Evolutionary conservation across 2,113 vertebrate genomes (phyloP).

Genomic region (Anoura caudifer): DNA sequence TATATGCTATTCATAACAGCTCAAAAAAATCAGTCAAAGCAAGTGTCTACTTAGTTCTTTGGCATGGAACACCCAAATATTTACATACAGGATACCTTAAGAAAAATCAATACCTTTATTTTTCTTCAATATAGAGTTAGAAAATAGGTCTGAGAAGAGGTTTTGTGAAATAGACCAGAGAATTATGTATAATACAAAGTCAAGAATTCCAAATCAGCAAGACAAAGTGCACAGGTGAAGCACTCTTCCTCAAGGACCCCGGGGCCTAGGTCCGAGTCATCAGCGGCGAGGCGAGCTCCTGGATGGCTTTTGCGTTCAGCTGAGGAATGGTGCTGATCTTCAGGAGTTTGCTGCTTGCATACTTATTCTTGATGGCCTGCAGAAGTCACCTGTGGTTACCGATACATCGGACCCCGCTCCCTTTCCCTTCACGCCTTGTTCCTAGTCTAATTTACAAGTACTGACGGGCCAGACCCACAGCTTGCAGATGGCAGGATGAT

Average conservation of each 20-base stretch:
- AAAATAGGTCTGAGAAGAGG: constrained; percentile 38
- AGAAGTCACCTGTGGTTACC: background rate
- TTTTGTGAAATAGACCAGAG: constrained; percentile 25
- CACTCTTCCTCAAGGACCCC: background rate
- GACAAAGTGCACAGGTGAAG: constrained; percentile 45
- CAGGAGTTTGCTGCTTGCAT: constrained; percentile 88
- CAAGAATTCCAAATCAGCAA: background rate
- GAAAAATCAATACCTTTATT: constrained; percentile 59
- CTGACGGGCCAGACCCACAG: background rate
- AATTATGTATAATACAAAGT: constrained; percentile 75
- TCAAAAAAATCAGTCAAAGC: background rate
- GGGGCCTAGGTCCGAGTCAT: constrained; percentile 6
- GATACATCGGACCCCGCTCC: accelerated
- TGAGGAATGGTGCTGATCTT: constrained; percentile 89
- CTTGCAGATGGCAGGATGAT: background rate
- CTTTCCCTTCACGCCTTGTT: background rate
- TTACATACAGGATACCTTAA: background rate
- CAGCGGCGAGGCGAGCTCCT: constrained; percentile 83
- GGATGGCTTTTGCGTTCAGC: constrained; percentile 80
- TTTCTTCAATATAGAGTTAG: constrained; percentile 55
- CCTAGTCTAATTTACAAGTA: background rate
- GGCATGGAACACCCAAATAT: background rate
- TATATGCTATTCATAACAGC: background rate
- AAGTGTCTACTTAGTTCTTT: background rate
- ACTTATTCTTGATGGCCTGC: constrained; percentile 92